phyloP scores from a whole-genome alignment of 2,113 vertebrate species.

The Rutilus rutilus region DNA sequence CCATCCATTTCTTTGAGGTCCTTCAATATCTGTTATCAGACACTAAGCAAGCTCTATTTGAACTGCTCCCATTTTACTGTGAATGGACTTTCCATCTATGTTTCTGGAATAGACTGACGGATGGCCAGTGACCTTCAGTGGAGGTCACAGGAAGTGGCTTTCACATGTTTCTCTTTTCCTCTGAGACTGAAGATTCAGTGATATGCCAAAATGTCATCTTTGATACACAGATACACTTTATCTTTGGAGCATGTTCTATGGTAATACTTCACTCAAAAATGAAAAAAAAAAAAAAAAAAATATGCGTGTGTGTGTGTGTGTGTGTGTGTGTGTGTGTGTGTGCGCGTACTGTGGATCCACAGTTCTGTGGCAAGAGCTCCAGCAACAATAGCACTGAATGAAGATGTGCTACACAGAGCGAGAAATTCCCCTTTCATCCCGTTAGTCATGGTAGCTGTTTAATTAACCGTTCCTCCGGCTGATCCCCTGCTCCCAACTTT shows the following conservation, averaged over 20 bases:
- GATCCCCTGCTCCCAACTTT: slow-evolving; percentile 51
- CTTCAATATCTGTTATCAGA: slow-evolving; percentile 38
- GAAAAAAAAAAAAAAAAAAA: too few relatives aligned
- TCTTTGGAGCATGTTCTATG: neutral
- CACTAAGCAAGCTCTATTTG: slow-evolving; percentile 23
- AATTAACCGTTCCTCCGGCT: slow-evolving; percentile 46
- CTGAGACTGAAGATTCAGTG: slow-evolving; percentile 26
- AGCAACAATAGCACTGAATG: neutral
- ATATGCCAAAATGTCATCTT: slow-evolving; percentile 51
- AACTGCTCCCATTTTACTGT: slow-evolving; percentile 37
- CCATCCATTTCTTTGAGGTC: slow-evolving; percentile 20
- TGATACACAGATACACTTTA: slow-evolving; percentile 32
- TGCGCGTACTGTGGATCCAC: neutral
- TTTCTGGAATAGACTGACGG: slow-evolving; percentile 39
- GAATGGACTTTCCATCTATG: slow-evolving; percentile 47
- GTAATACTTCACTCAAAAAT: too few relatives aligned
- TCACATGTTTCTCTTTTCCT: slow-evolving; percentile 22
- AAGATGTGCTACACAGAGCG: slow-evolving; percentile 19
- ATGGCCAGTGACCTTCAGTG: slow-evolving; percentile 51
- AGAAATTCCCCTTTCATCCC: slow-evolving; percentile 16
- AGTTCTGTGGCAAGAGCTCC: neutral
- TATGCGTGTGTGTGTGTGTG: neutral
- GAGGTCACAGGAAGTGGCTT: slow-evolving; percentile 23
- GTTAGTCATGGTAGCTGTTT: slow-evolving; percentile 34
- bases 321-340: neutral